Base-by-base conservation (phyloP, 2,797 vertebrate species). In the Catharus ustulatus region DNA sequence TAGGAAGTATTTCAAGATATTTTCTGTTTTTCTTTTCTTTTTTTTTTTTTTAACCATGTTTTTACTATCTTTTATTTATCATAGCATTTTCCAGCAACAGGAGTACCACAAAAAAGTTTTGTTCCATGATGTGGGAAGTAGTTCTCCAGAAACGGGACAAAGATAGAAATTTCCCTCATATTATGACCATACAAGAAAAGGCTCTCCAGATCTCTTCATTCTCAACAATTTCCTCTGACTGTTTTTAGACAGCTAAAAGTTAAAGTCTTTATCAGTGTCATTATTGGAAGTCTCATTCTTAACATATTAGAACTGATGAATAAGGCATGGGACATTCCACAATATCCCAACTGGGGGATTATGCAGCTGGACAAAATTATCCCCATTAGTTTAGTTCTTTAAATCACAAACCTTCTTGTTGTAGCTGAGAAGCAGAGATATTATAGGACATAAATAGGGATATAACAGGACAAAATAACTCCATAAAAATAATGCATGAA, bases 301-400 rank as follows among this genome's bases (percentile, higher is more conserved):
- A 61, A 76, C 7, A 9, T 67, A 76, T 84, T 63, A 11, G 12
- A 36, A 43, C 72, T 80, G 87, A 89, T 87, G 75, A 97, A 85
- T 87, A 95, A 96, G 95, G 58, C 75, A 79, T 93, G 59, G 83
- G 45, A 91, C 80, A 72, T 88, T 79, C 85, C 76, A 79, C 38
- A 74, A 0, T 84, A 90, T 87, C 61, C n/a, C 77, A 94, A 52
- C 59, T 92, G 48, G 32, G 34, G 48, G 72, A 90, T 73, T 91
- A 68, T 59, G 67, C 85, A 93, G 67, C 85, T 96, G 91, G 87
- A 91, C 85, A 93, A 94, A 94, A 93, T 93, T 93, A 96, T 84
- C 57, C 51, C n/a, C 38, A 43, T 84, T 84, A 84, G 26, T 45
- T 55, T 54, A 16, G 11, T 64, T 64, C 74, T 90, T 84, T 14